Conservation (phyloP, 2,113 vertebrate genomes). For the Scortum barcoo region DNA sequence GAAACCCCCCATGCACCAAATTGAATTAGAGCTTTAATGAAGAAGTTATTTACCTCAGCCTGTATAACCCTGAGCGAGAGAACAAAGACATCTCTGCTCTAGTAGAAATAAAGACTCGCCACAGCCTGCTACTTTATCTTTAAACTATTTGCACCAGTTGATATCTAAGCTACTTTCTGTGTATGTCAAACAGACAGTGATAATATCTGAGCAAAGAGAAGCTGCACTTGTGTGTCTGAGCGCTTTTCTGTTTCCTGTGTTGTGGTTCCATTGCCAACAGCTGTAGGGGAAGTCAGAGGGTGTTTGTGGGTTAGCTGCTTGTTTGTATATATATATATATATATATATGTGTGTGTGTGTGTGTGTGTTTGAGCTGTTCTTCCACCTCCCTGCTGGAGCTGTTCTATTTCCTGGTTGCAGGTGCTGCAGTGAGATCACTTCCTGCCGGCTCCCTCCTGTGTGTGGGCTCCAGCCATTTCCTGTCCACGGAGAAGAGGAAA, state of each 20-base stretch:
- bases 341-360: constrained; percentile 5
- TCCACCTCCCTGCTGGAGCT: constrained; percentile 56
- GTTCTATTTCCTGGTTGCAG: constrained; percentile 82
- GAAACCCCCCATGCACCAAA: constrained; percentile 31
- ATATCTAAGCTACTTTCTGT: neutral
- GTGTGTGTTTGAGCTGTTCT: constrained; percentile 26
- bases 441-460: constrained; percentile 65
- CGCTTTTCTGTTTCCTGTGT: constrained; percentile 76
- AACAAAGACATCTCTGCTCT: neutral
- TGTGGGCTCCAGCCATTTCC: constrained; percentile 79
- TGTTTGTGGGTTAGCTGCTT: constrained; percentile 53
- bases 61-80: constrained; percentile 11
- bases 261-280: constrained; percentile 76
- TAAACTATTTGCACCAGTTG: neutral
- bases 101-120: neutral
- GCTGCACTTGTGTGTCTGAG: constrained; percentile 28
- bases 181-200: constrained; percentile 8
- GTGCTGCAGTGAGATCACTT: constrained; percentile 86
- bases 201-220: constrained; percentile 17
- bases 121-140: constrained; percentile 4
- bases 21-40: constrained; percentile 55
- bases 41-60: constrained; percentile 49
- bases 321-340: constrained; percentile 51
- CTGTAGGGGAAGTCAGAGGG: constrained; percentile 78
- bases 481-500: constrained; percentile 81